Evolutionary conservation across 2,797 vertebrate genomes (phyloP), one percentile per base, ranked within the genome.

Genomic region (Sebastes kiyomatsui): DNA sequence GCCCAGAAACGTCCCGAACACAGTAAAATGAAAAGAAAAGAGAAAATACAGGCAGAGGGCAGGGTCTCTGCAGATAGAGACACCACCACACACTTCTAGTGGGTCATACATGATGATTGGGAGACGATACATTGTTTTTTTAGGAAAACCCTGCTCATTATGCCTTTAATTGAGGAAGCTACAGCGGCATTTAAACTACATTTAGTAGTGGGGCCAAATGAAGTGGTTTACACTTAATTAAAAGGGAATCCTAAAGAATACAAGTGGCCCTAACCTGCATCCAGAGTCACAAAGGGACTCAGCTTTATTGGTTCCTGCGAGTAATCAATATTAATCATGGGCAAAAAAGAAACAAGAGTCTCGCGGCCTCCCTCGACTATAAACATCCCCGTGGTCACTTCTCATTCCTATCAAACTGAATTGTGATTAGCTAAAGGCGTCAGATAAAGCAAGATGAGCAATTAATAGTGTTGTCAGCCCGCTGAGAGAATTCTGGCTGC

Each of bases 291-390:
- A 82, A 69, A 87, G 77, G 75, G 82, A 87, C 80, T 66, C 52
- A 14, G 73, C 82, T 88, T 86, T 82, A 90, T 88, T 81, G 85
- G 88, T 75, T 87, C 77, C 72, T 78, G 69, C 12, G 14, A 76
- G 76, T 86, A 88, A 94, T 95, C 93, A 91, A 94, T 94, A 92
- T 91, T 94, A 94, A 93, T 95, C 86, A 85, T 72, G 32, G 54
- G 61, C 71, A n/a, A 23, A 42, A 49, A 32, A 78, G 42, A 49
- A 42, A 64, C 52, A 81, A 71, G 65, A 75, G 33, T 74, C 82
- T 81, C 14, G 64, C 54, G 65, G 83, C 84, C 67, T 79, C 20
- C 14, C 66, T 61, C 68, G 73, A 27, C 38, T 74, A 67, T 65
- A 82, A 88, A 92, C 75, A 85, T 72, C 67, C 67, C 35, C 20